Evolutionary conservation across 2,888 invertebrate species (phyloP), one percentile per base, ranked within the genome.

Genomic region (Vannuccia rotundouncinata): DNA sequence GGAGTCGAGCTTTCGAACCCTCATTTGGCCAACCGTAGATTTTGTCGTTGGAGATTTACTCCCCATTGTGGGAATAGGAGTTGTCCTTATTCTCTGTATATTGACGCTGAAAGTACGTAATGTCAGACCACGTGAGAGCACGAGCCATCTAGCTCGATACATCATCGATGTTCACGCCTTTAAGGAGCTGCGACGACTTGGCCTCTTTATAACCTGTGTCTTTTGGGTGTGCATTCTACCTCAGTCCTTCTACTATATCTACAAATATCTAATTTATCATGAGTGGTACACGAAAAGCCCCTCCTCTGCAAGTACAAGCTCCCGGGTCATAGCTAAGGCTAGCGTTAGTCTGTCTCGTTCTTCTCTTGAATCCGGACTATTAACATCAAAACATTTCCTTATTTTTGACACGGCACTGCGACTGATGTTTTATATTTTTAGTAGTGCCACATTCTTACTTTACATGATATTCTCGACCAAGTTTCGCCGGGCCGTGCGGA

Each of bases 11-110:
- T 77, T 77, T n/a, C 59, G 77, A 77, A 45, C 31, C 31, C 27
- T 77, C 1, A 31, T 77, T n/a, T 77, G 77, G 77, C 77, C 77
- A 10, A 31, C 45, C 1, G 45, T 77, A 31, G 77, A 77, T 31
- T 31, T 77, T n/a, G 27, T 45, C 2, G 27, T 77, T 31, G 45
- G 5, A 27, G 77, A 77, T 27, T 22, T 77, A 2, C 31, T 30
- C 27, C 77, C 77, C 29, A 29, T 77, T 5, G 1, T 77, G 13
- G 31, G 17, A 1, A 77, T 77, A 22, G 28, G 31, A 30, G 28
- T 77, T 25, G 45, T 27, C 27, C 17, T 77, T n/a, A n/a, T 29
- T 30, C 27, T 45, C 5, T 27, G 17, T 31, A 13, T 25, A 10
- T 31, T 77, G 5, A n/a, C 13, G 1, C 5, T 31, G n/a, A 27